phyloP scores from a whole-genome alignment of 2,113 vertebrate species.

The Ceuthmochares aereus region DNA sequence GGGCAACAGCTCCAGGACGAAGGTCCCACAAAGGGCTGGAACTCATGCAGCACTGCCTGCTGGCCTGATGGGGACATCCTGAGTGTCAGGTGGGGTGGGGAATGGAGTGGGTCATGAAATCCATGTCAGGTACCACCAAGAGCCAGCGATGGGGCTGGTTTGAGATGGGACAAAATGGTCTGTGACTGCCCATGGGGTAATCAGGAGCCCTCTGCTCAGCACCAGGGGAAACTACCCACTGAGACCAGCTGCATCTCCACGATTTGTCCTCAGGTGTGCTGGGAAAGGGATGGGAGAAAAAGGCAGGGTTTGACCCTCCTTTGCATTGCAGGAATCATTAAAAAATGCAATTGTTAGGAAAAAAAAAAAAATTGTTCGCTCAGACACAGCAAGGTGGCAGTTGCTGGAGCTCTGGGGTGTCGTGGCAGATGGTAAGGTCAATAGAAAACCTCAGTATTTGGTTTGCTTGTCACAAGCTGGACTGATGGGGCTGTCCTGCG shows the following conservation, averaged over 20 bases:
- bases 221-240: background rate
- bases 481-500: background rate
- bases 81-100: background rate
- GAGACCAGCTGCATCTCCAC: background rate
- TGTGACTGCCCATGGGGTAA: fast-evolving
- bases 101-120: background rate
- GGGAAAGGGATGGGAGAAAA: background rate
- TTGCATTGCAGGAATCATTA: background rate
- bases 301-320: background rate
- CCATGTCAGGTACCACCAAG: background rate
- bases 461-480: background rate
- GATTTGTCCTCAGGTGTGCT: background rate
- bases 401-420: background rate
- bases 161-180: background rate
- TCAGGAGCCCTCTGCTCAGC: background rate
- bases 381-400: background rate
- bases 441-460: background rate
- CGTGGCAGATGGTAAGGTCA: background rate
- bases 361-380: background rate
- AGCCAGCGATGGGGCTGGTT: background rate
- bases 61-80: background rate
- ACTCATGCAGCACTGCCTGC: fast-evolving
- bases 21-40: background rate
- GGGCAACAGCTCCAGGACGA: background rate
- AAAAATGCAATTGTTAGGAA: background rate